Percentiles rank a stretch among this genome's conserved stretches.
phyloP scores from a whole-genome alignment of 1,140 invertebrate species.

The Ectropis grisescens region DNA sequence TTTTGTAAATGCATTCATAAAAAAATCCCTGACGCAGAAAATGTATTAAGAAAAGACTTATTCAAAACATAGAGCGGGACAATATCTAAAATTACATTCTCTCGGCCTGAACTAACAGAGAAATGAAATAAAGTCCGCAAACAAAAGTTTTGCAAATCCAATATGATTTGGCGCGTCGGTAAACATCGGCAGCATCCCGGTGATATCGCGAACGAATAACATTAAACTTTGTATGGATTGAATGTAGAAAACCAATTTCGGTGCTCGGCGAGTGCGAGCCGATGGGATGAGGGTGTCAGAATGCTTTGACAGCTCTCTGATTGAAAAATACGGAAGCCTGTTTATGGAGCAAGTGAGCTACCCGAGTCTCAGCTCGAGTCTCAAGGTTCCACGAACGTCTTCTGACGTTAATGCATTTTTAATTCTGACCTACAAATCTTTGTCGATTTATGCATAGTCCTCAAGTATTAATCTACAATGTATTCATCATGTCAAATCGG shows the following conservation, averaged over 20 bases:
- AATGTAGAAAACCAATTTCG: conserved; percentile 72
- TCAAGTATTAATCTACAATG: no score
- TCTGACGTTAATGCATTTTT: no score
- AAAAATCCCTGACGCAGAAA: no score
- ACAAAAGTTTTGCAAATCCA: conserved; percentile 71
- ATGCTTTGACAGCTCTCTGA: conserved; percentile 71
- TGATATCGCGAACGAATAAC: conserved; percentile 70
- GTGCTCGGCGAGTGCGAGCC: conserved; percentile 67
- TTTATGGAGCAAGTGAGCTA: conserved; percentile 66
- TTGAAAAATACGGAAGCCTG: conserved; percentile 72
- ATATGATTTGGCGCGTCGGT: conserved; percentile 70
- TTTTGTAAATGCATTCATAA: no score
- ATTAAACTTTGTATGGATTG: conserved; percentile 71
- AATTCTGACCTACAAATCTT: no score
- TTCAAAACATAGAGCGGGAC: conserved; percentile 36
- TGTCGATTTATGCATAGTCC: no score
- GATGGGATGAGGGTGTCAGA: conserved; percentile 68
- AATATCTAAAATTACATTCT: conserved; percentile 61
- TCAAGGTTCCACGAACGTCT: no score
- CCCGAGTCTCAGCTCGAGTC: conserved; percentile 11
- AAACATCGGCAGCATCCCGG: conserved; percentile 68
- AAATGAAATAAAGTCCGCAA: conserved; percentile 69
- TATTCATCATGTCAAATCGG: no score
- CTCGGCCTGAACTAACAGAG: conserved; percentile 62
- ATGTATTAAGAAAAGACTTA: conserved; percentile 25